Evolutionary conservation across 53 echinoderm and acorn worm species (phyloP), one percentile per base, ranked within the genome.

Genomic region (Paelopatides confundens): DNA sequence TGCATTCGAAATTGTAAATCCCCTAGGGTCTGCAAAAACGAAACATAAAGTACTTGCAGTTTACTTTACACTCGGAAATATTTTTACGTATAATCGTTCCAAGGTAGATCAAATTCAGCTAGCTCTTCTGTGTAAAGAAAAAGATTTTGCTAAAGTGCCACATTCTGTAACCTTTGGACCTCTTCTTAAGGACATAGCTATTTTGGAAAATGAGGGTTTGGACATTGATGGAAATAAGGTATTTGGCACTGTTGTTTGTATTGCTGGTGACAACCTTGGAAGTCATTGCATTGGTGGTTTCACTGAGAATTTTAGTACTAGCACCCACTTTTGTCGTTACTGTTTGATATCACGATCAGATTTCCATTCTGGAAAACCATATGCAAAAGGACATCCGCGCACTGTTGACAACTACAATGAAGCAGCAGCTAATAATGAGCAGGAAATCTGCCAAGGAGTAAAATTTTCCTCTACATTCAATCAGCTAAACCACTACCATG

Each of bases 1-100:
- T 83, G 74, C 92, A 17, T 92, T 92, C 74, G 92, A 92, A 38
- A 76, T 92, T 10, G 88, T 88, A 2, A 92, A 92, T 85, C 92
- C 92, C 2, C 49, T 92, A 23, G 92, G 92, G 43, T 87, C 88
- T 39, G 76, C 54, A 28, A 90, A 34, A 50, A 85, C 43, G 14
- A 76, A 79, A 8, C 86, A 86, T 43, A 90, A 90, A 66, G 65
- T 90, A 30, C 53, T 90, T 38, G 77, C 77, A 86, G 86, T 86
- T 29, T 90, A 90, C 50, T n/a, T 71, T 17, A 82, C 83, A 65
- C 64, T 91, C 48, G 91, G 85, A 54, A 87, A 91, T 82, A 26
- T 91, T 13, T 66, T 43, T 11, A 82, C 81, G 39, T 71, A 91
- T 14, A 82, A 69, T 27, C 32, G 87, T 63, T 91, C 91, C 27